Evolutionary conservation across 2,113 vertebrate species (phyloP).

Genomic region (Mustela nigripes): DNA sequence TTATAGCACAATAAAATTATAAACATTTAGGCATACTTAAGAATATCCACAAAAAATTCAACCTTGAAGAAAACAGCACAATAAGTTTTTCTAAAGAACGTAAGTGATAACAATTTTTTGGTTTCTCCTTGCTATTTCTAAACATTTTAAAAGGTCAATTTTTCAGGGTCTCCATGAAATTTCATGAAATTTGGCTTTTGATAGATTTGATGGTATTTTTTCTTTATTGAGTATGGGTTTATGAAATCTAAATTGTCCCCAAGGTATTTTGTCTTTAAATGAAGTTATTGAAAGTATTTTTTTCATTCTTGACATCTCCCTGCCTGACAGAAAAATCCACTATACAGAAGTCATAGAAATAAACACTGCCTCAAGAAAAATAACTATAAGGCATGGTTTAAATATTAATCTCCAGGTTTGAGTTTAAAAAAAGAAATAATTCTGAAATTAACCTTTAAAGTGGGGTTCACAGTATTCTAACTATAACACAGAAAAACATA

Average conservation of each 20-base stretch:
- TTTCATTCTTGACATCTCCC: conserved; percentile 15
- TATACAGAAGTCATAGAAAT: background rate
- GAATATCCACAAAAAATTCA: background rate
- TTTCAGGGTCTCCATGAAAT: background rate
- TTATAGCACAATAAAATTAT: background rate
- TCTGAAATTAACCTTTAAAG: conserved; percentile 28
- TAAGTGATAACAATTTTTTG: background rate
- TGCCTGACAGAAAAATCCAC: conserved; percentile 14
- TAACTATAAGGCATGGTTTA: background rate
- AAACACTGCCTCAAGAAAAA: conserved; percentile 24
- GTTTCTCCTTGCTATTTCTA: conserved; percentile 24
- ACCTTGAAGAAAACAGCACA: background rate
- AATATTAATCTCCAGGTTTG: background rate
- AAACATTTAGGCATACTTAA: background rate
- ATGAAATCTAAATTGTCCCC: conserved; percentile 21
- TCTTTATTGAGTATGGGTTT: background rate
- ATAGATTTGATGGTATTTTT: background rate
- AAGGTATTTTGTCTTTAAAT: conserved; percentile 40
- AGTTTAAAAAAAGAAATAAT: conserved; percentile 24
- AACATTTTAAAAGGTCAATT: conserved; percentile 21
- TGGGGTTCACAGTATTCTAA: background rate
- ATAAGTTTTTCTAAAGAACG: background rate
- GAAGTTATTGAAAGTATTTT: conserved; percentile 20
- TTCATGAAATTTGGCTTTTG: conserved; percentile 13
- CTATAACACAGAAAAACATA: background rate